Conservation (phyloP, 1,140 invertebrate genomes). For the Pogonomyrmex barbatus region DNA sequence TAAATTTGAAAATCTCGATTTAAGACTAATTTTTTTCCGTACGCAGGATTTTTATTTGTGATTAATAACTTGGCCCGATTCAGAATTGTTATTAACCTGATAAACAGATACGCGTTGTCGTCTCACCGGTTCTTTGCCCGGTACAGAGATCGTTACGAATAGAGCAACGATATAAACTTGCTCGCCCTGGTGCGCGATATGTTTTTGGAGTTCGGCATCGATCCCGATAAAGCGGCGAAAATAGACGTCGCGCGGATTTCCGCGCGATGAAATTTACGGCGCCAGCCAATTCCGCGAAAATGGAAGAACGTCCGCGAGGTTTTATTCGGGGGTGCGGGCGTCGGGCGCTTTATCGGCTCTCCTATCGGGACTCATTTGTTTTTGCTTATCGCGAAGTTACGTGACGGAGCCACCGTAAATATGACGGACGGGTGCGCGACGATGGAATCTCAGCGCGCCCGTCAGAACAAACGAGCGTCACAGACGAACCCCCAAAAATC, state of each 20-base stretch:
- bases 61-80: slow-evolving; percentile 2
- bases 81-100: background rate
- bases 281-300: slow-evolving; percentile 74
- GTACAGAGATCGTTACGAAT: background rate
- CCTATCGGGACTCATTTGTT: slow-evolving; percentile 82
- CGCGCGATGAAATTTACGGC: slow-evolving; percentile 77
- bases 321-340: slow-evolving; percentile 68
- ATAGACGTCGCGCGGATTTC: slow-evolving; percentile 72
- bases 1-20: too few species aligned
- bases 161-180: slow-evolving; percentile 13
- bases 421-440: slow-evolving; percentile 76
- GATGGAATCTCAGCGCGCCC: slow-evolving; percentile 71
- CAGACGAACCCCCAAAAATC: slow-evolving; percentile 67
- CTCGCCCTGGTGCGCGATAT: slow-evolving; percentile 24
- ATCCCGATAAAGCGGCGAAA: slow-evolving; percentile 66
- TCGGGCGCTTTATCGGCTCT: slow-evolving; percentile 58
- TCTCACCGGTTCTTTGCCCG: background rate
- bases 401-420: slow-evolving; percentile 76
- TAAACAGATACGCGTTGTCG: slow-evolving; percentile 22
- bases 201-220: slow-evolving; percentile 57
- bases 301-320: slow-evolving; percentile 78
- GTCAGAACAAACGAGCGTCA: slow-evolving; percentile 72
- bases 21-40: too few species aligned
- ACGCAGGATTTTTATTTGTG: slow-evolving; percentile 1
- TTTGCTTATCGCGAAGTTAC: slow-evolving; percentile 78